Conservation (phyloP, 2,113 vertebrate species). For the Cebidichthys violaceus region DNA sequence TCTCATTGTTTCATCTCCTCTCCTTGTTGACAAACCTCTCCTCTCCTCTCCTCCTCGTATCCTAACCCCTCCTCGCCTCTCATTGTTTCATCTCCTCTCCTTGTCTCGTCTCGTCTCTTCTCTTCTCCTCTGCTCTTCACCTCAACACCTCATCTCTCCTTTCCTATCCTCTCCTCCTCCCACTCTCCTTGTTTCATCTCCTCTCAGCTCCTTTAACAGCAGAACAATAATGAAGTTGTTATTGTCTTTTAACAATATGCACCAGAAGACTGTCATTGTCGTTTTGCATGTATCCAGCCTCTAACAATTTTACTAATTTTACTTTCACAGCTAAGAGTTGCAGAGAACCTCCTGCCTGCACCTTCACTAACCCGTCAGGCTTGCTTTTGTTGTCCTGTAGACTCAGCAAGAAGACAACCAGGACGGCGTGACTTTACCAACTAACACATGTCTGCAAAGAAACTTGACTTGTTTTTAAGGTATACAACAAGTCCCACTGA, state of each 20-base stretch:
- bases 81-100: not conserved
- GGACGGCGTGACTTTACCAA: not conserved
- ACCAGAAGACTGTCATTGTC: not conserved
- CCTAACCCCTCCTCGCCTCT: too few species aligned
- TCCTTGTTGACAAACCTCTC: not conserved
- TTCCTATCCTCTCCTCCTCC: not conserved
- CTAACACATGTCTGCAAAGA: not conserved
- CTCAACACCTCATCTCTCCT: not conserved
- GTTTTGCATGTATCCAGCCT: slow-evolving; percentile 26
- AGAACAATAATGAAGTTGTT: slow-evolving; percentile 7
- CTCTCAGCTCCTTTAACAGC: not conserved
- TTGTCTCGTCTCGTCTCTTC: not conserved
- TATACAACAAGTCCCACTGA: not conserved
- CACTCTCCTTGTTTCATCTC: not conserved
- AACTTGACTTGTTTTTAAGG: not conserved
- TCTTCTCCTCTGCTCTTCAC: not conserved
- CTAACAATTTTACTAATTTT: slow-evolving; percentile 17
- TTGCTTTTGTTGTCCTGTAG: slow-evolving; percentile 13
- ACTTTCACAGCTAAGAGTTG: slow-evolving; percentile 34
- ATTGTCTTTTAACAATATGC: slow-evolving; percentile 23
- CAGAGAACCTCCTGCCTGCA: slow-evolving; percentile 15
- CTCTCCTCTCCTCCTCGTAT: not conserved
- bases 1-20: too few species aligned
- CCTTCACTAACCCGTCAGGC: not conserved
- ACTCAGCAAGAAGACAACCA: not conserved